phyloP scores from a whole-genome alignment of 2,797 vertebrate genomes.

The Melanotaenia nigrans region DNA sequence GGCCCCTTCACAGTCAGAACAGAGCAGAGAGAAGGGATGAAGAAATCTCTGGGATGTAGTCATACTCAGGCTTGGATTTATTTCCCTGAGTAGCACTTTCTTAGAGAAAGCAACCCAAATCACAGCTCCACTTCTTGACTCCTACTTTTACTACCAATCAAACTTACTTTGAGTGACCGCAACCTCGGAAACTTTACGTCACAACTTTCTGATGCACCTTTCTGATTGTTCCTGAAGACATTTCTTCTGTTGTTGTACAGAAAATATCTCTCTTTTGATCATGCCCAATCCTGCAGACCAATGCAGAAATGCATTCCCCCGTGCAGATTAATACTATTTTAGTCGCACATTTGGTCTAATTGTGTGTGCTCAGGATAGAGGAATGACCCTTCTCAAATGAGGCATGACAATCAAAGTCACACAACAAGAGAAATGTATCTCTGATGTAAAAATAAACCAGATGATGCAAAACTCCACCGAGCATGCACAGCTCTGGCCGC shows the following conservation, averaged over 20 bases:
- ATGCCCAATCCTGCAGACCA: constrained; percentile 22
- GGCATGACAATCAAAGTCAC: constrained; percentile 76
- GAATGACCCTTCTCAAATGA: constrained; percentile 71
- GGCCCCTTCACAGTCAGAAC: constrained; percentile 56
- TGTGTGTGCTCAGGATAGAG: constrained; percentile 51
- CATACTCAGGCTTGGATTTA: constrained; percentile 54
- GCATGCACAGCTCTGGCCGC: constrained; percentile 51
- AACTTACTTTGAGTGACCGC: constrained; percentile 23
- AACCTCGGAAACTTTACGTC: constrained; percentile 61
- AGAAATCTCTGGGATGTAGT: constrained; percentile 63
- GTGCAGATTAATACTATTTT: constrained; percentile 45
- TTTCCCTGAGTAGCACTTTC: constrained; percentile 40
- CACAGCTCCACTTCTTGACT: constrained; percentile 51
- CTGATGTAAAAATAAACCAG: constrained; percentile 70
- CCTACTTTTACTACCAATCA: constrained; percentile 52
- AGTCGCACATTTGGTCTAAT: constrained; percentile 48
- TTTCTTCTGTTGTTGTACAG: background rate
- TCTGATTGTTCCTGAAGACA: constrained; percentile 51
- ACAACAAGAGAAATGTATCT: constrained; percentile 73
- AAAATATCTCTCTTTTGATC: constrained; percentile 59
- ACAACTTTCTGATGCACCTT: constrained; percentile 35
- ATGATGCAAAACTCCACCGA: constrained; percentile 61
- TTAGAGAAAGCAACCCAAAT: constrained; percentile 37
- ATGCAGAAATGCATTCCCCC: constrained; percentile 37
- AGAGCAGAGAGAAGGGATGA: constrained; percentile 50